A percentile compares a stretch with the other conserved stretches of the same genome.
Conservation (phyloP, 2,888 invertebrate genomes). For the Mechanitis messenoides region DNA sequence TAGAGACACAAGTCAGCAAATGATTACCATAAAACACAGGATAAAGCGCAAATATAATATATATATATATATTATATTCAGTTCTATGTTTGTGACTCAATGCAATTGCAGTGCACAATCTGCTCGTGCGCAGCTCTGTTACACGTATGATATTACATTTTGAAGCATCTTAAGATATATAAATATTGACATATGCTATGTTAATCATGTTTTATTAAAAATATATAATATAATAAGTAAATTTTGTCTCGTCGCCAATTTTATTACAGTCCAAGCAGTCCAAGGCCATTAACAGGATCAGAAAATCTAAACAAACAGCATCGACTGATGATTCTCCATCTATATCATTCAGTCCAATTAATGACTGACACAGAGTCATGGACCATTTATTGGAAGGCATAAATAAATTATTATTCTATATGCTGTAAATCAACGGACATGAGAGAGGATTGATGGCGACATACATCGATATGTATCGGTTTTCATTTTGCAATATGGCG, state of each 20-base stretch:
- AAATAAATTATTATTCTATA: conserved; percentile 40
- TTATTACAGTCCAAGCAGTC: background rate
- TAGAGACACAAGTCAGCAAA: too few species aligned
- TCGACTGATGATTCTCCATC: conserved; percentile 20
- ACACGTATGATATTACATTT: too few species aligned
- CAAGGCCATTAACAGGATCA: background rate
- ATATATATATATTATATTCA: background rate
- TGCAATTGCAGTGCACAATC: background rate
- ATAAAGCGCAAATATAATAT: background rate
- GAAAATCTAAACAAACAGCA: conserved; percentile 1
- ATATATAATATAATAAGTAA: too few species aligned
- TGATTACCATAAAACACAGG: too few species aligned
- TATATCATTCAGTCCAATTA: conserved; percentile 27
- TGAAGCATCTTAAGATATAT: too few species aligned
- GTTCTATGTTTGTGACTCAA: conserved; percentile 1
- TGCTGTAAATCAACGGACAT: conserved; percentile 37
- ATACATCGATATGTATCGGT: conserved; percentile 28
- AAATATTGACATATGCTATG: too few species aligned
- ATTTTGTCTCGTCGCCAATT: background rate
- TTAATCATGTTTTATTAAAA: too few species aligned
- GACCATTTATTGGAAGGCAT: conserved; percentile 33
- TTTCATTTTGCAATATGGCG: background rate
- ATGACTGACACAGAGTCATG: conserved; percentile 26
- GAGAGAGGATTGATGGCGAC: conserved; percentile 34
- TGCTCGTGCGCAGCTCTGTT: too few species aligned